phyloP scores from a whole-genome alignment of 2,888 invertebrate species.

The Malachius bipustulatus region DNA sequence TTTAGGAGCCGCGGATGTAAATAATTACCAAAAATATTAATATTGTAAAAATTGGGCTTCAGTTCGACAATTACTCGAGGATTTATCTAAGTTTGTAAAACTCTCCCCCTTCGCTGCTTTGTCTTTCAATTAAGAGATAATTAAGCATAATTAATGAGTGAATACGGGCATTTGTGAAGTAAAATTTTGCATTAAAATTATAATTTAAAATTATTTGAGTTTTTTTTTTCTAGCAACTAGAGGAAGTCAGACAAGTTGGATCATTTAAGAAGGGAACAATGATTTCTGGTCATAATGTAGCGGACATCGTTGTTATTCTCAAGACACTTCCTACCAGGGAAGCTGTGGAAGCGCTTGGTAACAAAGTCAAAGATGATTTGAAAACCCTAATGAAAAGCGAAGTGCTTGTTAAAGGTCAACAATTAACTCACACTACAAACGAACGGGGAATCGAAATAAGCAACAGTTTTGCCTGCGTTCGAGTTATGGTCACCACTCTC shows the following conservation, averaged over 20 bases:
- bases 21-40: too few relatives aligned
- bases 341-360: slow-evolving; percentile 83
- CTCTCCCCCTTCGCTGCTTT: too few relatives aligned
- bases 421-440: slow-evolving; percentile 43
- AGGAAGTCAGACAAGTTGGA: slow-evolving; percentile 93
- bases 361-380: slow-evolving; percentile 78
- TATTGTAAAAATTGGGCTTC: too few relatives aligned
- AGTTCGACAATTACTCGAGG: too few relatives aligned
- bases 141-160: too few relatives aligned
- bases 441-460: slow-evolving; percentile 83
- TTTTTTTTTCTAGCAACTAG: slow-evolving; percentile 55
- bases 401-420: slow-evolving; percentile 49
- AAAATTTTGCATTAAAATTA: too few relatives aligned
- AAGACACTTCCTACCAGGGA: slow-evolving; percentile 94
- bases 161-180: too few relatives aligned
- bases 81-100: too few relatives aligned
- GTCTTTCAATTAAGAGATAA: too few relatives aligned
- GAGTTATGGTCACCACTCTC: slow-evolving; percentile 86
- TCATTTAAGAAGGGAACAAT: slow-evolving; percentile 98
- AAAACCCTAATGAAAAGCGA: slow-evolving; percentile 56
- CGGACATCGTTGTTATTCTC: slow-evolving; percentile 92
- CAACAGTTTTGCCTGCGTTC: slow-evolving; percentile 72
- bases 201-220: slow-evolving; percentile 11
- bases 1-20: too few relatives aligned
- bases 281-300: slow-evolving; percentile 88